These are phyloP conservation scores for Hemibagrus guttatus DNA, from an alignment of 2,797 vertebrate genomes.

Conservation along the genomic window DNA sequence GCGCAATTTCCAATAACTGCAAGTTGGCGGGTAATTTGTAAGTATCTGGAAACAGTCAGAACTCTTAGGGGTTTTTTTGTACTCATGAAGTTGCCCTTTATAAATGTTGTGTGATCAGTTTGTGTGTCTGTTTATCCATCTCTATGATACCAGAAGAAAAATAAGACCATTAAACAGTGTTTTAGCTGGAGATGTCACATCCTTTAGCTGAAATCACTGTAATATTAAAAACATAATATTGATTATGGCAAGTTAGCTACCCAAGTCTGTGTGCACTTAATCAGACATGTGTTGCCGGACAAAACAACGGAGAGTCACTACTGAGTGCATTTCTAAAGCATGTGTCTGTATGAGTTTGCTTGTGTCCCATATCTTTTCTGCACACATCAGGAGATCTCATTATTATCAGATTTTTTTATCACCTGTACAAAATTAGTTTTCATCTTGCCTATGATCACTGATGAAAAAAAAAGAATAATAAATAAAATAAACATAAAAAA, in stretches of 20 bases:
- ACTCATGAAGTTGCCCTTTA: slow-evolving; percentile 27
- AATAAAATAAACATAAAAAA: slow-evolving; percentile 56
- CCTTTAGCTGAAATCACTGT: slow-evolving; percentile 6
- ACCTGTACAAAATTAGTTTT: slow-evolving; percentile 78
- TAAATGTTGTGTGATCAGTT: slow-evolving; percentile 37
- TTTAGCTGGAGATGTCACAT: slow-evolving; percentile 3
- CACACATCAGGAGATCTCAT: slow-evolving; percentile 80
- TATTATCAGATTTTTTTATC: slow-evolving; percentile 72
- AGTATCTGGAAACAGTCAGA: slow-evolving; percentile 37
- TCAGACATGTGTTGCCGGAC: slow-evolving; percentile 35
- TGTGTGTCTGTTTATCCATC: slow-evolving; percentile 27
- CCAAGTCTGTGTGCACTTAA: slow-evolving; percentile 7
- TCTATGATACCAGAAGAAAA: slow-evolving; percentile 27
- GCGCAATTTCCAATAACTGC: slow-evolving; percentile 39
- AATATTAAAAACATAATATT: slow-evolving; percentile 7
- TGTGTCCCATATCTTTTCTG: slow-evolving; percentile 71
- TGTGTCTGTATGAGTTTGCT: slow-evolving; percentile 49
- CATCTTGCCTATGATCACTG: slow-evolving; percentile 76
- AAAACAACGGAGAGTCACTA: slow-evolving; percentile 36
- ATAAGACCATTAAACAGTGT: slow-evolving; percentile 15
- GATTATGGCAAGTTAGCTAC: neutral
- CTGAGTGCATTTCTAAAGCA: slow-evolving; percentile 38
- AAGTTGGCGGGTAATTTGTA: slow-evolving; percentile 42
- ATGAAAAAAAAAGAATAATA: slow-evolving; percentile 71
- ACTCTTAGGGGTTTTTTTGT: neutral